phyloP scores from a whole-genome alignment of 1,140 invertebrate species.

The Lanistes nyassanus region DNA sequence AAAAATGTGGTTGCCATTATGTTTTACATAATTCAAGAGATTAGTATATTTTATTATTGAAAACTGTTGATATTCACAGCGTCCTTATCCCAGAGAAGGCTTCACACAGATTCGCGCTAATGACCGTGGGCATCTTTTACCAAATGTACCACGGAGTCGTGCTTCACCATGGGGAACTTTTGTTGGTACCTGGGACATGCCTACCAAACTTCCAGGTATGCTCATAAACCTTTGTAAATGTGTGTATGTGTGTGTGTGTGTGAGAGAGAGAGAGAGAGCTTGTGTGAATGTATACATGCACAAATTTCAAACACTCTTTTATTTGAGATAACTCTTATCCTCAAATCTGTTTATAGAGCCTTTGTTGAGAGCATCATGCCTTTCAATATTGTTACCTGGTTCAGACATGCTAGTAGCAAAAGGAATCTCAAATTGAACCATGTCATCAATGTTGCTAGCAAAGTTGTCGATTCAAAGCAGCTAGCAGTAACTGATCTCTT shows the following conservation, averaged over 20 bases:
- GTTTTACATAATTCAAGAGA: background rate
- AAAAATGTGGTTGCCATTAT: background rate
- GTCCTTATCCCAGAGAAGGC: slow-evolving; percentile 49
- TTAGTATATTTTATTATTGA: background rate
- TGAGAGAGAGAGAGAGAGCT: background rate
- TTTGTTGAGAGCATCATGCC: no score
- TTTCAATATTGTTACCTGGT: no score
- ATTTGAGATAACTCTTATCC: no score
- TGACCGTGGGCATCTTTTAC: slow-evolving; percentile 60
- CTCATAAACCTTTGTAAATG: background rate
- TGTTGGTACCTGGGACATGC: slow-evolving; percentile 67
- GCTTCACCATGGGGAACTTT: slow-evolving; percentile 65
- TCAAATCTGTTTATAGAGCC: no score
- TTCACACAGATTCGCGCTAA: slow-evolving; percentile 59
- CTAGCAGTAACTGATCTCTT: no score
- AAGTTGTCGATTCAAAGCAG: no score
- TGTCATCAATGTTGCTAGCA: no score
- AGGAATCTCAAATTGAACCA: no score
- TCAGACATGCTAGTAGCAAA: no score
- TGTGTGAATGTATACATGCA: slow-evolving; percentile 1
- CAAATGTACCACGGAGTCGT: slow-evolving; percentile 54
- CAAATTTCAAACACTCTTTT: background rate
- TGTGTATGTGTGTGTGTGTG: slow-evolving; percentile 2
- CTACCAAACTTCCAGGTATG: slow-evolving; percentile 61
- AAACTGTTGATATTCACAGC: slow-evolving; percentile 44